Percentiles rank a stretch among this genome's conserved stretches.
Conservation (phyloP, 2,888 invertebrate genomes). For the Nemotelus pantherinus region DNA sequence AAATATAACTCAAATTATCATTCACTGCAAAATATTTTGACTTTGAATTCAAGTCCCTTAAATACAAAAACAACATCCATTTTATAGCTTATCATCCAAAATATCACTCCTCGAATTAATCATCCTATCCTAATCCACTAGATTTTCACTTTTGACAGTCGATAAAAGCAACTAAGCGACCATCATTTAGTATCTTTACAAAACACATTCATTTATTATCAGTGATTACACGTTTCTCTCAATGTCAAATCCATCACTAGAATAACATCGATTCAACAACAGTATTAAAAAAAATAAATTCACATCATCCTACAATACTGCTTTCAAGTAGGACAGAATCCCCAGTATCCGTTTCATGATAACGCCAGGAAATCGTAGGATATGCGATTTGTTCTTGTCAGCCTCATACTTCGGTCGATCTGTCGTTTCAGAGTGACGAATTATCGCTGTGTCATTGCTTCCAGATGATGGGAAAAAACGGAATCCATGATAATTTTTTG, state of each 20-base stretch:
- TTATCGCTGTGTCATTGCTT: constrained; percentile 6
- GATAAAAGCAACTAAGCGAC: no score
- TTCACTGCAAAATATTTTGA: no score
- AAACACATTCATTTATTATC: constrained; percentile 15
- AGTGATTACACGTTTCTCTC: constrained; percentile 20
- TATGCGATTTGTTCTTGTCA: constrained; percentile 29
- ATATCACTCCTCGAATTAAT: no score
- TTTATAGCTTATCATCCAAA: no score
- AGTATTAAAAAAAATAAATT: constrained; percentile 13
- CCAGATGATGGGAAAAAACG: background rate
- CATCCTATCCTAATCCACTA: no score
- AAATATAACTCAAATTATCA: no score
- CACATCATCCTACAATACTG: background rate
- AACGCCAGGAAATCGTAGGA: background rate
- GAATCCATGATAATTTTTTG: no score
- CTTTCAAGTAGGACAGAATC: background rate
- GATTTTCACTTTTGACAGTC: no score
- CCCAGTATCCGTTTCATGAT: constrained; percentile 1
- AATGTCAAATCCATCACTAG: constrained; percentile 13
- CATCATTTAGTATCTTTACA: no score
- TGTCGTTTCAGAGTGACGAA: constrained; percentile 11
- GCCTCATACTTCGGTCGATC: background rate
- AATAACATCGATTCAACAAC: background rate
- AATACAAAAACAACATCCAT: no score
- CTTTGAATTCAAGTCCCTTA: no score